Base-by-base conservation (phyloP, 2,888 invertebrate species). In the Sarcophaga caerulescens region DNA sequence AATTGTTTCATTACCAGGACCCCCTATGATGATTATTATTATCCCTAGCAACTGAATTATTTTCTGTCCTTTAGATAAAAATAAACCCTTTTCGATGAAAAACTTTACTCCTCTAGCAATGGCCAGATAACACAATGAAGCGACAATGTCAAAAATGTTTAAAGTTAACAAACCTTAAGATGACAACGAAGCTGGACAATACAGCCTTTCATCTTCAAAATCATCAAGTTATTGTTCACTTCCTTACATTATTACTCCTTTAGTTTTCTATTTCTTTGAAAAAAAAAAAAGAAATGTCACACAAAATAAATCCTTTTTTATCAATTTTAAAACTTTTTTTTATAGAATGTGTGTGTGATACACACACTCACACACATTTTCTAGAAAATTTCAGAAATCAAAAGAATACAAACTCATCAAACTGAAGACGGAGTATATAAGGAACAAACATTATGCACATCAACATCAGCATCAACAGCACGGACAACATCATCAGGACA, bases 131-230 rank as follows among this genome's bases (percentile, higher is more conserved):
- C n/a, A 35, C 71, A 82, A 81, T 79, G 74, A 59, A 75, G 60
- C 80, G 81, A 68, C 62, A 66, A 78, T 77, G 81, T 84, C 85
- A 80, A 80, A 81, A 79, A 74, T 78, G 65, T 66, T 87, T 88
- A 77, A 83, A 84, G 74, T 80, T 77, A 84, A 84, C 65, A 84
- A 82, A 70, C 66, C 63, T 83, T 80, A 77, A 82, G 82, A 76
- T 69, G 82, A 69, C 78, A 78, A 23, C 17, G 23, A 23, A 23
- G 47, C 63, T 71, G 63, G 35, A 35, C 35, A 35, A 35, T 35
- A 35, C 63, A 79, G 71, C 21, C 76, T 68, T 80, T 74, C 81
- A 78, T 77, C 69, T 81, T 69, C n/a, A 69, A 63, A 68, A 66
- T 82, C 47, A 74, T 63, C 19, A 62, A 62, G 21, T 59, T 44